Evolutionary conservation across 1,140 invertebrate genomes (phyloP).

Genomic region (Bradysia coprophila): DNA sequence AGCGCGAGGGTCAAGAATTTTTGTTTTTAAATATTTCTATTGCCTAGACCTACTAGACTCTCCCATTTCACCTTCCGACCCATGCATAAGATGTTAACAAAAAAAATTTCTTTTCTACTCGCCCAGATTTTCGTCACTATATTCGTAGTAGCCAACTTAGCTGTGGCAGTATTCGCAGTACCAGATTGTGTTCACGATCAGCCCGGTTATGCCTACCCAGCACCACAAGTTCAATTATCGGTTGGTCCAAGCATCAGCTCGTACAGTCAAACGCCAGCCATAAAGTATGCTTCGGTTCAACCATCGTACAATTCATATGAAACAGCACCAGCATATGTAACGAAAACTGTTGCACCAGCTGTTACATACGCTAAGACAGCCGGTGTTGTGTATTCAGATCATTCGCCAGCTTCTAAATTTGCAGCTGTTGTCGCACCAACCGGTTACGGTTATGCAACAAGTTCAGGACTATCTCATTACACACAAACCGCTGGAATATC

Average conservation of each 20-base stretch:
- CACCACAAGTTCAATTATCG: slow-evolving; percentile 17
- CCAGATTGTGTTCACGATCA: slow-evolving; percentile 2
- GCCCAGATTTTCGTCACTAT: slow-evolving; percentile 2
- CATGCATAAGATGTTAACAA: too few relatives aligned
- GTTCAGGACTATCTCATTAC: slow-evolving; percentile 1
- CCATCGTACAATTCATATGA: slow-evolving; percentile 11
- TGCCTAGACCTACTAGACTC: too few relatives aligned
- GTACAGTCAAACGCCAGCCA: slow-evolving; percentile 12
- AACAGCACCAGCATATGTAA: slow-evolving; percentile 9
- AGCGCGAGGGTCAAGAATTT: too few relatives aligned
- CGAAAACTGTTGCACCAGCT: slow-evolving; percentile 5
- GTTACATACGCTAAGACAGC: slow-evolving; percentile 12
- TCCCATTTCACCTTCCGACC: too few relatives aligned
- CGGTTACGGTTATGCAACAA: slow-evolving; percentile 16
- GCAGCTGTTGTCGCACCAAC: slow-evolving; percentile 17
- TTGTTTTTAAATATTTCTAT: too few relatives aligned
- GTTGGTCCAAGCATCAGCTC: slow-evolving; percentile 14
- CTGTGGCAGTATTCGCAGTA: background rate
- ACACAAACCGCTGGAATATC: slow-evolving; percentile 9
- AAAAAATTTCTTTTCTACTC: too few relatives aligned
- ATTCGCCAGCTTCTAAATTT: slow-evolving; percentile 19
- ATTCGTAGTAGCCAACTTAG: background rate
- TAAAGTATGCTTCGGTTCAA: slow-evolving; percentile 14
- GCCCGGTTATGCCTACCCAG: slow-evolving; percentile 13
- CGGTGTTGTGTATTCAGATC: slow-evolving; percentile 16